Conservation (phyloP, 35 echinoderm and acorn worm genomes). For the Apostichopus japonicus region DNA sequence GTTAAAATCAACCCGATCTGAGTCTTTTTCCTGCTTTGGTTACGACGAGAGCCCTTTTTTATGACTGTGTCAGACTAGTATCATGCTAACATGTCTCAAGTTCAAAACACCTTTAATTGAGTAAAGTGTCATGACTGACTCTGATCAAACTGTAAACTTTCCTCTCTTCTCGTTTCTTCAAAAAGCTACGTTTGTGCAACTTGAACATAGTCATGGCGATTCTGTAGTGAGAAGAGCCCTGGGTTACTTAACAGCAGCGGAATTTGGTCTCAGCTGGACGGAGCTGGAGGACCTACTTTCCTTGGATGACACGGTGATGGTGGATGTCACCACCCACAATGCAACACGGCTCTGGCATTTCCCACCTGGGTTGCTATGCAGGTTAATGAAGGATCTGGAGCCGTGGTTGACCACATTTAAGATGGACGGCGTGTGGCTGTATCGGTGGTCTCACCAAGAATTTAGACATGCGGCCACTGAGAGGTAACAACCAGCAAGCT, state of each 20-base stretch:
- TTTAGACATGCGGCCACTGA: conserved; percentile 79
- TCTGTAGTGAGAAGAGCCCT: conserved; percentile 72
- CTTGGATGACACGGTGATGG: conserved; percentile 85
- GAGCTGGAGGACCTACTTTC: conserved; percentile 91
- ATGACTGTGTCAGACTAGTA: too few relatives aligned
- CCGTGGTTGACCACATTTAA: conserved; percentile 49
- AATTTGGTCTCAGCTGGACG: conserved; percentile 67
- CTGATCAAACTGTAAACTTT: too few relatives aligned
- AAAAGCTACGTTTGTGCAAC: conserved; percentile 27
- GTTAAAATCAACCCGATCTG: too few relatives aligned
- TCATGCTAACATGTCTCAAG: too few relatives aligned
- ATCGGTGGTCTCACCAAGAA: conserved; percentile 74
- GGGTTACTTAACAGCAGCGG: conserved; percentile 84
- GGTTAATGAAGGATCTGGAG: conserved; percentile 66
- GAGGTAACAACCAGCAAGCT: conserved; percentile 47
- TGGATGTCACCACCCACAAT: conserved; percentile 58
- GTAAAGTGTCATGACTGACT: too few relatives aligned
- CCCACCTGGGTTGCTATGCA: conserved; percentile 74
- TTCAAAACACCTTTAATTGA: too few relatives aligned
- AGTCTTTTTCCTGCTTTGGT: too few relatives aligned
- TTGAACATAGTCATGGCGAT: conserved; percentile 75
- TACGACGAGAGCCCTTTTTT: too few relatives aligned
- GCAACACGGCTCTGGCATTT: conserved; percentile 61
- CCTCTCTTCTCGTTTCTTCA: neutral
- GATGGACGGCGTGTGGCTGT: conserved; percentile 68